Evolutionary conservation across 92 coral and sea anemone genomes (phyloP).

Genomic region (Epizoanthus illoricatus): DNA sequence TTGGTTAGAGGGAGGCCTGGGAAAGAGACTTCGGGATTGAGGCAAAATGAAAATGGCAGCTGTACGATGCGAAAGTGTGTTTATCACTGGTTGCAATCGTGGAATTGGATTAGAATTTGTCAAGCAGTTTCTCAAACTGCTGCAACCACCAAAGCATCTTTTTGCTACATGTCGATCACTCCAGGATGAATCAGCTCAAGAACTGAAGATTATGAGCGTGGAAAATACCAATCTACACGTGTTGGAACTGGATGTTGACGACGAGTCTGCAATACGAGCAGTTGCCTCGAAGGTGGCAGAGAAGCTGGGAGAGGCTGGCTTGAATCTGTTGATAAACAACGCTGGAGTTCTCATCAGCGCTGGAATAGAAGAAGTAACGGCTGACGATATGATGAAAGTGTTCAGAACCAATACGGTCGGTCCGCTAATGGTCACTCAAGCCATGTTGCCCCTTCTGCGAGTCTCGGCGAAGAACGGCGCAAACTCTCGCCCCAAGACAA

Average conservation of each 20-base stretch:
- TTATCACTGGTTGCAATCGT: conserved; percentile 81
- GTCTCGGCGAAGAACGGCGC: conserved; percentile 38
- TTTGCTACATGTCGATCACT: conserved; percentile 78
- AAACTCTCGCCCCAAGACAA: conserved; percentile 26
- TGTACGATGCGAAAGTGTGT: conserved; percentile 46
- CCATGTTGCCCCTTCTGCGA: conserved; percentile 63
- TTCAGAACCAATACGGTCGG: conserved; percentile 64
- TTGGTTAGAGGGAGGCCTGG: neutral
- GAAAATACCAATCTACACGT: conserved; percentile 55
- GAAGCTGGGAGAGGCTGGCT: conserved; percentile 50
- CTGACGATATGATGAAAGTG: conserved; percentile 58
- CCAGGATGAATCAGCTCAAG: conserved; percentile 49
- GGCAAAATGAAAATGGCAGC: conserved; percentile 20
- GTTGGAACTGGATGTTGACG: conserved; percentile 66
- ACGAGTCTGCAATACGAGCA: conserved; percentile 37
- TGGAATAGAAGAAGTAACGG: conserved; percentile 61
- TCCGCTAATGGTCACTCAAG: conserved; percentile 67
- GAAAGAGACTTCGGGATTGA: neutral
- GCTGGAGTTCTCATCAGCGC: conserved; percentile 56
- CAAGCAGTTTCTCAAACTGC: conserved; percentile 57
- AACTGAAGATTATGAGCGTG: conserved; percentile 49
- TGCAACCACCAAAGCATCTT: conserved; percentile 62
- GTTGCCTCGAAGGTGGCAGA: conserved; percentile 53
- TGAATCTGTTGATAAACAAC: conserved; percentile 69
- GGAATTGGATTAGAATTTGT: conserved; percentile 85